Percentiles rank a stretch among this genome's conserved stretches.
These are phyloP conservation scores for Chauna torquata DNA, from an alignment of 2,113 vertebrate species.

Conservation along the genomic window DNA sequence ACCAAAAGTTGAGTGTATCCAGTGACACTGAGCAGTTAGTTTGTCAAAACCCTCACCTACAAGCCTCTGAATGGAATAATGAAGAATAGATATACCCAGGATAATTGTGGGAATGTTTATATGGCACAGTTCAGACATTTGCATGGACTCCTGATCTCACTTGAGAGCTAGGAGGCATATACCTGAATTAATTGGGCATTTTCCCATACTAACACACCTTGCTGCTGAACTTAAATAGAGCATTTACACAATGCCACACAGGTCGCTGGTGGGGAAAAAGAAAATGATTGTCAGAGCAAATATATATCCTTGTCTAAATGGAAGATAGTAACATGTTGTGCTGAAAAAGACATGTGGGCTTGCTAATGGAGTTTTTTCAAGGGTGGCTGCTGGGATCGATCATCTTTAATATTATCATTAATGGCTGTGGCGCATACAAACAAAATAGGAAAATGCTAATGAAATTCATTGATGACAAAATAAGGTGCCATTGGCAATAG, in stretches of 20 bases:
- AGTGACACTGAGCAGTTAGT: background rate
- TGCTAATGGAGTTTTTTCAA: background rate
- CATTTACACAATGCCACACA: background rate
- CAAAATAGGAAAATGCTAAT: background rate
- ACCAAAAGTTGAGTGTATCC: background rate
- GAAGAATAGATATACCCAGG: background rate
- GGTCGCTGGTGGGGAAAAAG: background rate
- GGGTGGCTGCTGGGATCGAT: background rate
- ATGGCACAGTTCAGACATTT: background rate
- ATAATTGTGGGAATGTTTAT: background rate
- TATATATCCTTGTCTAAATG: background rate
- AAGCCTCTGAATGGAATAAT: background rate
- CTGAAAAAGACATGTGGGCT: background rate
- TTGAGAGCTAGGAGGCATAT: background rate
- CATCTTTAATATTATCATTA: background rate
- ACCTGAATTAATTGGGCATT: background rate
- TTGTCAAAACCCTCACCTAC: background rate
- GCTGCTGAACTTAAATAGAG: background rate
- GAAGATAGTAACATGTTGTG: accelerated
- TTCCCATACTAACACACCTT: background rate
- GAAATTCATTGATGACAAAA: background rate
- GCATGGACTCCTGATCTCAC: background rate
- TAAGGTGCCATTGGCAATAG: background rate
- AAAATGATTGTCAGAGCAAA: background rate
- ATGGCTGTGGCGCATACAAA: background rate